Evolutionary conservation across 2,797 vertebrate genomes (phyloP).

Genomic region (Jordanella pulchra): DNA sequence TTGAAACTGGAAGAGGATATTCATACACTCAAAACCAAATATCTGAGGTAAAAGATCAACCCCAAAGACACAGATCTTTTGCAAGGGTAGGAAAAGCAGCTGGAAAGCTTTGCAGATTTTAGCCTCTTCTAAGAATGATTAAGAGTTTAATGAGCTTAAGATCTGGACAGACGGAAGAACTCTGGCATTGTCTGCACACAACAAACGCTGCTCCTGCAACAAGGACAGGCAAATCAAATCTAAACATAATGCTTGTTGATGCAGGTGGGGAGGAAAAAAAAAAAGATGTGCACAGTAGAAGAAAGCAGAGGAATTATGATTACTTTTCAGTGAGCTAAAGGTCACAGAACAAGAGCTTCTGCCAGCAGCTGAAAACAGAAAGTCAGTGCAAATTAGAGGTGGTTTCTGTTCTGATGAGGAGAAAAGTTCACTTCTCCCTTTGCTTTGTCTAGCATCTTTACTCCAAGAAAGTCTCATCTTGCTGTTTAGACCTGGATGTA

Average conservation of each 20-base stretch:
- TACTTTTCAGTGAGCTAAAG: background rate
- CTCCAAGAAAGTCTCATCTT: background rate
- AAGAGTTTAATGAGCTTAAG: background rate
- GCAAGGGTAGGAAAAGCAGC: slow-evolving; percentile 21
- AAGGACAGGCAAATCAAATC: background rate
- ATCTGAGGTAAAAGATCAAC: background rate
- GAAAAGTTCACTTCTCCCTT: background rate
- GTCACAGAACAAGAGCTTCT: background rate
- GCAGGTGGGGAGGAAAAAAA: background rate
- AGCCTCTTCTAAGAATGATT: background rate
- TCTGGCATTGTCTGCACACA: slow-evolving; percentile 1
- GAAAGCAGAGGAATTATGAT: background rate
- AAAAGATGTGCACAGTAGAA: background rate
- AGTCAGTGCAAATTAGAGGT: background rate
- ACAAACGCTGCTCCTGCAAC: slow-evolving; percentile 1
- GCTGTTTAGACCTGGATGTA: background rate
- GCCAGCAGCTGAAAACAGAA: background rate
- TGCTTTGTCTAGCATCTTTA: background rate
- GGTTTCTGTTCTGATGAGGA: background rate
- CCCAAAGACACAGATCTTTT: slow-evolving; percentile 10
- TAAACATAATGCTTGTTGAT: background rate
- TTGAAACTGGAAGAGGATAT: background rate
- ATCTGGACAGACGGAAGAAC: slow-evolving; percentile 9
- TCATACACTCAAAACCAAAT: slow-evolving; percentile 2
- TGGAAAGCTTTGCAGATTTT: background rate